These are phyloP conservation scores for Taeniopygia guttata DNA, from an alignment of 2,797 vertebrate genomes.

Conservation along the genomic window DNA sequence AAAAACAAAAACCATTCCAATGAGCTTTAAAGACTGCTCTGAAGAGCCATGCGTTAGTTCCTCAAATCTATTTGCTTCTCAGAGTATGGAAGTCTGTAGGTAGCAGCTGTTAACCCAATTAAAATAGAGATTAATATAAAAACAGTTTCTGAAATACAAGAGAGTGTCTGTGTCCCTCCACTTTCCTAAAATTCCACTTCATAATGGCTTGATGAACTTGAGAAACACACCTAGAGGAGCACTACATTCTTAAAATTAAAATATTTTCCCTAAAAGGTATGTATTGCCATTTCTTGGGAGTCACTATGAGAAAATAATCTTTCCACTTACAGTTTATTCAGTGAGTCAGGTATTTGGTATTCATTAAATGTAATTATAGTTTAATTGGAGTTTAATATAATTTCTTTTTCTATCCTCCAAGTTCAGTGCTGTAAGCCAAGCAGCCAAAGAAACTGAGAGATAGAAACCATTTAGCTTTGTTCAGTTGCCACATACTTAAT, in stretches of 20 bases:
- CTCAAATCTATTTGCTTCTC: slow-evolving; percentile 69
- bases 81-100: slow-evolving; percentile 66
- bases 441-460: neutral
- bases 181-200: slow-evolving; percentile 75
- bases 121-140: slow-evolving; percentile 77
- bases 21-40: slow-evolving; percentile 47
- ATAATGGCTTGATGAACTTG: slow-evolving; percentile 80
- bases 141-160: slow-evolving; percentile 72
- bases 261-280: slow-evolving; percentile 78
- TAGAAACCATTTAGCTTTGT: slow-evolving; percentile 1
- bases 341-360: slow-evolving; percentile 77
- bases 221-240: slow-evolving; percentile 75
- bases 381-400: slow-evolving; percentile 79
- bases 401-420: neutral
- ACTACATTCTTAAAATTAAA: slow-evolving; percentile 78
- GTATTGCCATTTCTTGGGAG: slow-evolving; percentile 76
- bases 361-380: slow-evolving; percentile 81
- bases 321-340: slow-evolving; percentile 72
- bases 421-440: slow-evolving; percentile 35
- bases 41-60: slow-evolving; percentile 53
- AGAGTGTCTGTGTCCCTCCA: slow-evolving; percentile 65
- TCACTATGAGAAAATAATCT: slow-evolving; percentile 76
- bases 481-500: neutral
- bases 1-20: slow-evolving; percentile 37
- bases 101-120: slow-evolving; percentile 75